Conservation (phyloP, 1,140 invertebrate species). For the Paramacrobiotus metropolitanus region DNA sequence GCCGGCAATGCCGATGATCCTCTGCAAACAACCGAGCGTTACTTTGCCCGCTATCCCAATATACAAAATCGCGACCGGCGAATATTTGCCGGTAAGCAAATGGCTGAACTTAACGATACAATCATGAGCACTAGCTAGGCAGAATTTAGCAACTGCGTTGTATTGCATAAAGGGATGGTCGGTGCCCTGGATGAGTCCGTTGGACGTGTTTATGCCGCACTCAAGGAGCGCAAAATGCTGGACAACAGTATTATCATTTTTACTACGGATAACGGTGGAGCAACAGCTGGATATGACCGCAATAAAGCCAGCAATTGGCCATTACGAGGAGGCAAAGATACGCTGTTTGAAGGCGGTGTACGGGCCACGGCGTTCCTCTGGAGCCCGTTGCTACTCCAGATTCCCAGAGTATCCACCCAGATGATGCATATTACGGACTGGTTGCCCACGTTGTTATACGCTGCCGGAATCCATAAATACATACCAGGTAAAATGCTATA, state of each 20-base stretch:
- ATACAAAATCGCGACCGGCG: conserved; percentile 7
- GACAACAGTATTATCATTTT: conserved; percentile 57
- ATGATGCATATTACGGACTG: conserved; percentile 63
- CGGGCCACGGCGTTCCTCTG: conserved; percentile 52
- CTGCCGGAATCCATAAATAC: conserved; percentile 18
- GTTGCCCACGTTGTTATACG: conserved; percentile 48
- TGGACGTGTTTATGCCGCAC: conserved; percentile 42
- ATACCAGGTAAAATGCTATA: no score
- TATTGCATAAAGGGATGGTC: conserved; percentile 42
- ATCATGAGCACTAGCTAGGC: no score
- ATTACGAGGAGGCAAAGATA: conserved; percentile 57
- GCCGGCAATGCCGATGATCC: conserved; percentile 47
- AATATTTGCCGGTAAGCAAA: conserved; percentile 10
- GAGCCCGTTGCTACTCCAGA: conserved; percentile 36
- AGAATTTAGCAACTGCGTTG: no score
- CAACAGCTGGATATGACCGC: conserved; percentile 42
- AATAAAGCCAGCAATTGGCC: conserved; percentile 79
- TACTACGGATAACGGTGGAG: conserved; percentile 62
- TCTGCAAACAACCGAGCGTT: conserved; percentile 10
- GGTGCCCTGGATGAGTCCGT: conserved; percentile 60
- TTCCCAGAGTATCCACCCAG: conserved; percentile 35
- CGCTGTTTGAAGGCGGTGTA: conserved; percentile 69
- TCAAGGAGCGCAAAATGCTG: conserved; percentile 38
- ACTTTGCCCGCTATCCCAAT: conserved; percentile 8
- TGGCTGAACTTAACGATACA: no score